Percentiles rank a stretch among this genome's conserved stretches.
Evolutionary conservation across 1,140 invertebrate species (phyloP).

Genomic region (Bactericera cockerelli): DNA sequence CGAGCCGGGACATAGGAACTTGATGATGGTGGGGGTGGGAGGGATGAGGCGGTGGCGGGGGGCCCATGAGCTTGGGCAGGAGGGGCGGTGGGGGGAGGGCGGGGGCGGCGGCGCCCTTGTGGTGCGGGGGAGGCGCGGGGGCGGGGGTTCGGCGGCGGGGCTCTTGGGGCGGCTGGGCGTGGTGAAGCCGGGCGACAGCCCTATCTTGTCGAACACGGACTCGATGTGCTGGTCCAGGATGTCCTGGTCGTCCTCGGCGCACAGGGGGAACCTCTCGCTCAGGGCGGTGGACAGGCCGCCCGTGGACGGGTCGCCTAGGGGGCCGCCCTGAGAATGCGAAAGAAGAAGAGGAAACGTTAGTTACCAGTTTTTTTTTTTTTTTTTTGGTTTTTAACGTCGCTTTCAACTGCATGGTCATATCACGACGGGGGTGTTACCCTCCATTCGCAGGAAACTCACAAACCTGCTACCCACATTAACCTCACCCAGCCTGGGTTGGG

Average conservation of each 20-base stretch:
- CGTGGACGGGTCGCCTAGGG: not conserved
- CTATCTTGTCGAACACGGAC: not conserved
- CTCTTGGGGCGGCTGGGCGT: not conserved
- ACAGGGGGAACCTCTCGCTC: not conserved
- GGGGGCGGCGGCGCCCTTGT: not conserved
- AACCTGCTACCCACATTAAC: too few relatives aligned
- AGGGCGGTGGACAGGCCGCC: not conserved
- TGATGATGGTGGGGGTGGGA: not conserved
- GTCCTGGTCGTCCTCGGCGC: not conserved
- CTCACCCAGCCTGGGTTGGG: too few relatives aligned
- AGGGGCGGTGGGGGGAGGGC: not conserved
- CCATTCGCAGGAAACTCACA: too few relatives aligned
- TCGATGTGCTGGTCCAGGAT: not conserved
- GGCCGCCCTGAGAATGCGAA: too few relatives aligned
- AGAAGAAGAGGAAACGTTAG: too few relatives aligned
- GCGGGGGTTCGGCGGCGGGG: not conserved
- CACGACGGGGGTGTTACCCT: too few relatives aligned
- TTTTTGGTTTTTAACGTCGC: too few relatives aligned
- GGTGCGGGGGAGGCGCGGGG: not conserved
- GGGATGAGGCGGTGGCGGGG: too few relatives aligned
- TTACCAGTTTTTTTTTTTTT: too few relatives aligned
- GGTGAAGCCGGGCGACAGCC: not conserved
- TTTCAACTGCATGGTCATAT: too few relatives aligned
- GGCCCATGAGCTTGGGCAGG: not conserved
- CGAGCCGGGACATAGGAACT: constrained; percentile 4